phyloP scores from a whole-genome alignment of 2,113 vertebrate species.

The Columba livia region DNA sequence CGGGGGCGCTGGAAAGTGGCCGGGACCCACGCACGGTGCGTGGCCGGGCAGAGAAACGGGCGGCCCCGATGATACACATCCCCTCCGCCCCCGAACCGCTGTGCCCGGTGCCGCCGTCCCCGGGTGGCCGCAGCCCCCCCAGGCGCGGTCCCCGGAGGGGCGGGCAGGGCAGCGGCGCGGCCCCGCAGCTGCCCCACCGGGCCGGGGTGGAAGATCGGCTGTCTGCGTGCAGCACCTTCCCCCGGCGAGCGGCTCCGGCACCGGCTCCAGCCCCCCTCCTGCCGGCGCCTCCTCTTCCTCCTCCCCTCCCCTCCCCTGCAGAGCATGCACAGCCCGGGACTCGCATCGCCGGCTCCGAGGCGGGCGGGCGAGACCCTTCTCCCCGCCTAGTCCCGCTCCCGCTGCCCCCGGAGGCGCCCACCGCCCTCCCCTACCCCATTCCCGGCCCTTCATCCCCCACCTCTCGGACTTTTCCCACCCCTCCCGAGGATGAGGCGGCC shows the following conservation, averaged over 20 bases:
- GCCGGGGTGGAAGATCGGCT: background rate
- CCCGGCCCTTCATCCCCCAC: background rate
- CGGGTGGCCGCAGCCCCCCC: background rate
- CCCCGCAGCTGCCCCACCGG: background rate
- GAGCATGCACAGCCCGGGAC: constrained; percentile 45
- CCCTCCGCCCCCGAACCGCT: background rate
- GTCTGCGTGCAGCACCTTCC: background rate
- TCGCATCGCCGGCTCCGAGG: background rate
- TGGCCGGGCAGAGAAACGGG: background rate
- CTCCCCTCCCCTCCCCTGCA: constrained; percentile 20
- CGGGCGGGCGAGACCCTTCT: background rate
- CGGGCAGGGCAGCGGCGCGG: background rate
- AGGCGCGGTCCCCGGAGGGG: background rate
- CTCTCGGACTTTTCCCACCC: background rate
- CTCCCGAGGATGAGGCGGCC: constrained; percentile 61
- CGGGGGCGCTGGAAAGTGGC: background rate
- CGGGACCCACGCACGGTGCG: background rate
- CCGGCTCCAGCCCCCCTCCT: background rate
- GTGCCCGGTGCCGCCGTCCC: background rate
- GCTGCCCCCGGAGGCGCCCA: background rate
- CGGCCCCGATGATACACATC: background rate
- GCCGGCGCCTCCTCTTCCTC: background rate
- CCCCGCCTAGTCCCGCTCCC: background rate
- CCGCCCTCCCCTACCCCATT: background rate
- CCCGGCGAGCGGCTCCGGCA: background rate